Percentiles rank a stretch among this genome's conserved stretches.
Evolutionary conservation across 2,113 vertebrate species (phyloP).

Genomic region (Progne subis): DNA sequence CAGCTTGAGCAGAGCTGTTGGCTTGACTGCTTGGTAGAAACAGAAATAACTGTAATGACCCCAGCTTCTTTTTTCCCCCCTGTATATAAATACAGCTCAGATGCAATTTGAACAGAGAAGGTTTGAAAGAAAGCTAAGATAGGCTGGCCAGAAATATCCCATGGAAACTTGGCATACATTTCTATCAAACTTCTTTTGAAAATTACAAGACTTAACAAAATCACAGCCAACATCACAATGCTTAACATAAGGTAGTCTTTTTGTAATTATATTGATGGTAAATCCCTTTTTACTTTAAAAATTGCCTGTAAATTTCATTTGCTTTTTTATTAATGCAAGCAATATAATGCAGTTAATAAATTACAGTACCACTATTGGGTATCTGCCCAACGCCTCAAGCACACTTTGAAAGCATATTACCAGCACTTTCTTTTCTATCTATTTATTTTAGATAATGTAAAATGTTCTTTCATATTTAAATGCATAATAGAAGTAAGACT

Average conservation of each 20-base stretch:
- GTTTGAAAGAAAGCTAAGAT: conserved; percentile 14
- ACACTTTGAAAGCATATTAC: neutral
- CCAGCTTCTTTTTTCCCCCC: neutral
- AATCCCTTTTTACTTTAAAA: neutral
- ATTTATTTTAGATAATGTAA: conserved; percentile 43
- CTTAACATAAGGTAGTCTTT: neutral
- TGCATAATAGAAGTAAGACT: neutral
- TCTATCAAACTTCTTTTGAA: conserved; percentile 5
- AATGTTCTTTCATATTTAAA: conserved; percentile 16
- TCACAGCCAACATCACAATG: neutral
- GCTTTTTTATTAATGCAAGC: conserved; percentile 13
- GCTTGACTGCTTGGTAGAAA: neutral
- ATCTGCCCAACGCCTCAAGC: neutral
- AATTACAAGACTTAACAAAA: neutral
- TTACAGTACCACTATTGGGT: neutral
- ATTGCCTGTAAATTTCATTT: neutral
- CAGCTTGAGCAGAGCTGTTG: neutral
- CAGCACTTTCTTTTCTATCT: neutral
- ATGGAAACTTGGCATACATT: conserved; percentile 1
- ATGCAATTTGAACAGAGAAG: neutral
- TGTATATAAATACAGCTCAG: neutral
- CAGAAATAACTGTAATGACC: neutral
- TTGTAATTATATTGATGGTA: neutral
- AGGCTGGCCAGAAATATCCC: conserved; percentile 2
- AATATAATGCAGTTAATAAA: conserved; percentile 22